Evolutionary conservation across 1,140 invertebrate genomes (phyloP), one percentile per base, ranked within the genome.

Genomic region (Bombus sylvicola): DNA sequence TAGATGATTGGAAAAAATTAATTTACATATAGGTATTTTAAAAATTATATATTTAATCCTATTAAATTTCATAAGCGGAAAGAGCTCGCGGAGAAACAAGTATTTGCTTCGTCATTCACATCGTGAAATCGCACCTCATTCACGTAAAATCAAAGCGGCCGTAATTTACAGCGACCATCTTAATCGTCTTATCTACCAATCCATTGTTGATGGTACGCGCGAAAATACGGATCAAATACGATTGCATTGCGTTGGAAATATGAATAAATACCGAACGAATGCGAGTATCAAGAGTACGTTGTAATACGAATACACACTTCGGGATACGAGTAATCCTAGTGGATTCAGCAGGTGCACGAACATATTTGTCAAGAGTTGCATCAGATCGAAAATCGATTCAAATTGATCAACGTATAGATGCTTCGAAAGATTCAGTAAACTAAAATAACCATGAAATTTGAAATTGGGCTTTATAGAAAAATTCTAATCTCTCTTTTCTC

Each of bases 201-300:
- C 37, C 39, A 82, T n/a, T 73, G 18, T 81, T 25, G 57, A 41
- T n/a, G 72, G 68, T 47, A 69, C 47, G 62, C 64, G 34, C 66
- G 39, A 47, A 74, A 53, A 41, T 43, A 64, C 37, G 72, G 71
- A 87, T 88, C 85, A 80, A 88, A 88, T 88, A 88, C 76, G 75
- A 89, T 89, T 28, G 39, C 41, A 34, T 37, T 53, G 64, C 66
- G 47, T 15, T 47, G 59, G 41, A 79, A 84, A 79, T 84, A 79
- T 62, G 47, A n/a, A 47, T 53, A 53, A 53, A 53, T 22, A 22
- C 5, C 47, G 47, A 47, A 22, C 47, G 62, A 8, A 31, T 31
- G 71, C 31, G 34, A 66, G 43, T 31, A 74, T 37, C n/a, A 8
- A 41, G 31, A 53, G 43, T 53, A 31, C 15, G 41, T 31, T 34